phyloP scores from a whole-genome alignment of 1,140 invertebrate genomes.

The Drosophila truncata region DNA sequence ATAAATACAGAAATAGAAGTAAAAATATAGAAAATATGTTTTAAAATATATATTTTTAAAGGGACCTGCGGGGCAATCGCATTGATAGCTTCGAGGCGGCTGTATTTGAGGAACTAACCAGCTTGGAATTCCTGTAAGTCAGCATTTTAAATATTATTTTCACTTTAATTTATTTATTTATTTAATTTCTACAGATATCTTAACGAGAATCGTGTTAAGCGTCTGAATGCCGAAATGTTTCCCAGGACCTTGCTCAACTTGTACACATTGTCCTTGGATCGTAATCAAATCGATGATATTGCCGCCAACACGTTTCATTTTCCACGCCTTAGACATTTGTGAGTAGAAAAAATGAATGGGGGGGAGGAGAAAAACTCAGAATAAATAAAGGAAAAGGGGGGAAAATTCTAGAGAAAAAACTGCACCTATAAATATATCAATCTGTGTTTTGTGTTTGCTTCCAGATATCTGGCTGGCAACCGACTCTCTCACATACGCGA shows the following conservation, averaged over 20 bases:
- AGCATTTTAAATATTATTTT: background rate
- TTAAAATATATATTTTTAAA: conserved; percentile 23
- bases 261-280: conserved; percentile 82
- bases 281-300: conserved; percentile 80
- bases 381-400: background rate
- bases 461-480: conserved; percentile 85
- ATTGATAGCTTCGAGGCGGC: conserved; percentile 69
- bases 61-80: conserved; percentile 85
- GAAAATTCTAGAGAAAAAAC: background rate
- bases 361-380: background rate
- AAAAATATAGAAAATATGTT: background rate
- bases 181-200: conserved; percentile 53
- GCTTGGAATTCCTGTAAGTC: conserved; percentile 85
- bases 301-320: conserved; percentile 71
- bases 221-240: conserved; percentile 64
- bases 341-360: conserved; percentile 45
- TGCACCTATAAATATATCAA: conserved; percentile 21
- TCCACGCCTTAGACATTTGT: conserved; percentile 72
- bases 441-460: conserved; percentile 25
- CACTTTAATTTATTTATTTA: background rate
- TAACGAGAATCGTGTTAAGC: conserved; percentile 70
- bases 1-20: background rate
- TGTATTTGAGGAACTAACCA: conserved; percentile 72
- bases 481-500: conserved; percentile 68
- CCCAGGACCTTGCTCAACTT: conserved; percentile 63